phyloP scores from a whole-genome alignment of 2,888 invertebrate species.

The Sesia apiformis region DNA sequence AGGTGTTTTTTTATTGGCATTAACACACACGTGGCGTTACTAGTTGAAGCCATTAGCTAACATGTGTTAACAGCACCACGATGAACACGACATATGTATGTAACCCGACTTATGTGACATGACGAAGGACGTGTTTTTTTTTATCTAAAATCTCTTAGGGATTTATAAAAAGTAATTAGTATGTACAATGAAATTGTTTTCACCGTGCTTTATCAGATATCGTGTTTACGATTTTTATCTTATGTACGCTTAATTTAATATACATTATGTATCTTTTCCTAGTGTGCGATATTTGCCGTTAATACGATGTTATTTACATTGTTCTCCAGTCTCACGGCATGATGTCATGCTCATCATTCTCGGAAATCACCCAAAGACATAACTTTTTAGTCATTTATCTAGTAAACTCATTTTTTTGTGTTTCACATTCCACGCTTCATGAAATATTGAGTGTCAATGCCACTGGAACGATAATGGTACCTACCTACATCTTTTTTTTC shows the following conservation, averaged over 20 bases:
- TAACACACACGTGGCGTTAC: constrained; percentile 36
- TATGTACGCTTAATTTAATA: too few relatives aligned
- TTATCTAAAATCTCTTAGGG: too few relatives aligned
- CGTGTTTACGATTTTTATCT: too few relatives aligned
- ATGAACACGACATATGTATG: too few relatives aligned
- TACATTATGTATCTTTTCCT: too few relatives aligned
- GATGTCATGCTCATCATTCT: constrained; percentile 42
- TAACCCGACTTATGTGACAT: too few relatives aligned
- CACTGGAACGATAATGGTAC: constrained; percentile 8
- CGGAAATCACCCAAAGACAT: constrained; percentile 19
- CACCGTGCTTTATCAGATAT: too few relatives aligned
- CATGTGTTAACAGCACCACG: constrained; percentile 40
- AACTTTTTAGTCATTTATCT: constrained; percentile 23
- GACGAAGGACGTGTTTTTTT: too few relatives aligned
- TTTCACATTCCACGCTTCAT: constrained; percentile 29
- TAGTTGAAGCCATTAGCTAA: constrained; percentile 33
- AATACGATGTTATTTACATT: constrained; percentile 26
- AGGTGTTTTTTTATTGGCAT: background rate
- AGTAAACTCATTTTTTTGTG: constrained; percentile 16
- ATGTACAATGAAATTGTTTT: too few relatives aligned
- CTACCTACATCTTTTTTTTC: constrained; percentile 1
- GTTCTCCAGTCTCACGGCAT: constrained; percentile 33
- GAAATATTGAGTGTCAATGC: constrained; percentile 36
- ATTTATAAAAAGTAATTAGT: too few relatives aligned
- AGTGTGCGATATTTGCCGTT: too few relatives aligned